phyloP scores from a whole-genome alignment of 2,113 vertebrate genomes.

The Corythornis vintsioides region DNA sequence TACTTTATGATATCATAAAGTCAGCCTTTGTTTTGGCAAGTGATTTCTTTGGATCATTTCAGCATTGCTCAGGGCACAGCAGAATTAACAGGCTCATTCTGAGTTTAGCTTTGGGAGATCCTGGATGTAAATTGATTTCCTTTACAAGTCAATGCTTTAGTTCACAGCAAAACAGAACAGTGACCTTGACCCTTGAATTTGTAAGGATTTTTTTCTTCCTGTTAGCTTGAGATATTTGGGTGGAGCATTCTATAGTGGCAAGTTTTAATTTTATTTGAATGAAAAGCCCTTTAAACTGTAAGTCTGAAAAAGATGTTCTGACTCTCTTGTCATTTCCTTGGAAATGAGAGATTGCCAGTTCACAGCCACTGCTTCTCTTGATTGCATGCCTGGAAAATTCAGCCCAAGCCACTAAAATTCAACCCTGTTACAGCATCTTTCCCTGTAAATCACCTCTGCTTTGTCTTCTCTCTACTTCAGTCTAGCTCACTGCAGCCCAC shows the following conservation, averaged over 20 bases:
- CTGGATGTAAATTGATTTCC: neutral
- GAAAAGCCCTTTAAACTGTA: neutral
- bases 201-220: neutral
- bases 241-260: neutral
- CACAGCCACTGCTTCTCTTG: neutral
- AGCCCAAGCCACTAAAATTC: neutral
- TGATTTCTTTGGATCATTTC: slow-evolving; percentile 14
- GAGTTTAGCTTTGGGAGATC: neutral
- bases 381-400: neutral
- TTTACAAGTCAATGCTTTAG: neutral
- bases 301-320: neutral
- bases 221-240: neutral
- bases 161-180: neutral
- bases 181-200: neutral
- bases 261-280: neutral
- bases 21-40: neutral
- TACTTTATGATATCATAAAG: neutral
- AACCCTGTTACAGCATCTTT: neutral
- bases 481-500: slow-evolving; percentile 15
- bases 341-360: neutral
- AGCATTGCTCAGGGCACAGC: neutral
- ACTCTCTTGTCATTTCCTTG: neutral
- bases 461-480: slow-evolving; percentile 6
- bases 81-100: neutral
- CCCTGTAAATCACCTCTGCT: neutral